Evolutionary conservation across 2,888 invertebrate genomes (phyloP), one percentile per base, ranked within the genome.

Genomic region (Actias luna): DNA sequence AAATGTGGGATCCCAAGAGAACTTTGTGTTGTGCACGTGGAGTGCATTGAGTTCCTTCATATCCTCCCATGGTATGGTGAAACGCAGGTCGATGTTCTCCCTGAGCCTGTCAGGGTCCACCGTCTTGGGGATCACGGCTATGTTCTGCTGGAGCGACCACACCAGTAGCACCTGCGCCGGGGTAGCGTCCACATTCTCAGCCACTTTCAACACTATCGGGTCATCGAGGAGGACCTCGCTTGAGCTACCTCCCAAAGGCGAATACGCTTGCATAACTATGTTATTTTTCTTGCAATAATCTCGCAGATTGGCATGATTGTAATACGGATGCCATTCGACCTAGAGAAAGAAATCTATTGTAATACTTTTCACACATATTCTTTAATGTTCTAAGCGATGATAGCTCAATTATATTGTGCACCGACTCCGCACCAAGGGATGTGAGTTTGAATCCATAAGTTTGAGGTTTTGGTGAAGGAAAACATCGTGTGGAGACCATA

Each of bases 251-350:
- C 55, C 55, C 29, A 55, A 55, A 2, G 55, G n/a, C 5, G 55
- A 55, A 55, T 29, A 55, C 5, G 55, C 55, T n/a, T 55, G 55
- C 10, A 55, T 7, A 2, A 5, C 29, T 55, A 55, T 55, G 29
- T 55, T 55, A n/a, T 29, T 29, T 29, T 55, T 1, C 29, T 55
- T 29, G 55, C 55, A 55, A 8, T 29, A 55, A 22, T 55, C 7
- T n/a, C 29, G 29, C n/a, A 55, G 16, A 5, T n/a, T 5, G 1
- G 16, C 18, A 16, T 29, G 29, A 14, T 29, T 55, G n/a, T 29
- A 55, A 29, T 55, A 55, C 5, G 55, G 55, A 29, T 55, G 55
- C 55, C 55, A 55, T 29, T 55, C 55, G 5, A 55, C 55, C 55
- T 55, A 16, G 16, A 55, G 29, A n/a, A 29, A 42, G 1, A 4